These are phyloP conservation scores for Caenorhabditis macrosperma DNA, from an alignment of 2,888 invertebrate genomes.

Conservation along the genomic window DNA sequence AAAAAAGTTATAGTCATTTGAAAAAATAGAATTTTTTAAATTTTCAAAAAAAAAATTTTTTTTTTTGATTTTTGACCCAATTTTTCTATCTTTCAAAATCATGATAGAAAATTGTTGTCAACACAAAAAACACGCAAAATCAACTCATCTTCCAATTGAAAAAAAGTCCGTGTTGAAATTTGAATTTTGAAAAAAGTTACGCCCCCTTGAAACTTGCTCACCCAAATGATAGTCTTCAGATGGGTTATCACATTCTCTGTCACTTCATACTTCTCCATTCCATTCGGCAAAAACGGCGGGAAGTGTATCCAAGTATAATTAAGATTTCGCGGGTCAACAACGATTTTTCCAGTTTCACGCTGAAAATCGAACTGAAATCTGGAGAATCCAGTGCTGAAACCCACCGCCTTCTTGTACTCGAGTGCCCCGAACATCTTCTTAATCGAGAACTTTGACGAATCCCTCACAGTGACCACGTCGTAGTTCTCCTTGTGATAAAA, in stretches of 20 bases:
- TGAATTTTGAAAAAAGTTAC: too few relatives aligned
- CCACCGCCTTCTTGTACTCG: slow-evolving; percentile 39
- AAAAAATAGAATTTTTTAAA: too few relatives aligned
- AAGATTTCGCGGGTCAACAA: slow-evolving; percentile 56
- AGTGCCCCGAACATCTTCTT: slow-evolving; percentile 56
- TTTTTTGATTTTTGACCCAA: too few relatives aligned
- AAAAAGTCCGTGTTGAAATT: too few relatives aligned
- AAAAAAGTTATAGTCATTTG: too few relatives aligned
- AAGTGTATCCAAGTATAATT: slow-evolving; percentile 70
- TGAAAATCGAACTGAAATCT: slow-evolving; percentile 20
- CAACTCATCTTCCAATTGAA: too few relatives aligned
- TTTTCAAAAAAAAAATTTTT: too few relatives aligned
- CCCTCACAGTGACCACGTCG: slow-evolving; percentile 26
- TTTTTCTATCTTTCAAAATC: too few relatives aligned
- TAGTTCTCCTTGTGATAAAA: slow-evolving; percentile 55
- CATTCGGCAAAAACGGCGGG: slow-evolving; percentile 56
- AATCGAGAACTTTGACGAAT: slow-evolving; percentile 55
- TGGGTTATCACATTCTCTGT: slow-evolving; percentile 47
- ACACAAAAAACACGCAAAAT: too few relatives aligned
- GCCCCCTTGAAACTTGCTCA: too few relatives aligned
- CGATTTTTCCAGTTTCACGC: slow-evolving; percentile 65
- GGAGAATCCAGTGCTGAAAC: too few relatives aligned
- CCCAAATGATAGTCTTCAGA: slow-evolving; percentile 44
- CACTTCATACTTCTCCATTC: slow-evolving; percentile 53
- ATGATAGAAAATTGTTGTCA: too few relatives aligned